Percentiles rank a stretch among this genome's conserved stretches.
Conservation (phyloP, 1,140 invertebrate genomes). For the Aricia agestis region DNA sequence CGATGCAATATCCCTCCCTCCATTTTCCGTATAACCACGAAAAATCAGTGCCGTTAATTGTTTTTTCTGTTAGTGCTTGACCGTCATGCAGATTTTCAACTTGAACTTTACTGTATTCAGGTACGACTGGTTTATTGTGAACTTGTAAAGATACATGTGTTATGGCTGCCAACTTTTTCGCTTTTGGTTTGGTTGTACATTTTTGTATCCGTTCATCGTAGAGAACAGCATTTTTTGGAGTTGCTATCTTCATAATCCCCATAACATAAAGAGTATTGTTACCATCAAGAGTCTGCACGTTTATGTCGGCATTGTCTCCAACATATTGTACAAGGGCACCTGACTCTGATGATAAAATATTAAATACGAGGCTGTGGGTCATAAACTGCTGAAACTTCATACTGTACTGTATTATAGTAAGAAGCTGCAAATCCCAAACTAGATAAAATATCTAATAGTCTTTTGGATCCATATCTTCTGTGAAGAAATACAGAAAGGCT, state of each 20-base stretch:
- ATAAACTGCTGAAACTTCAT: constrained; percentile 54
- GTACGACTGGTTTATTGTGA: constrained; percentile 43
- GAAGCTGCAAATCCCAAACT: constrained; percentile 47
- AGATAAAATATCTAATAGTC: constrained; percentile 48
- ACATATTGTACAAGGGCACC: constrained; percentile 44
- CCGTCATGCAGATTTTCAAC: constrained; percentile 38
- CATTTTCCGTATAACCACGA: constrained; percentile 47
- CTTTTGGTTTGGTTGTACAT: constrained; percentile 43
- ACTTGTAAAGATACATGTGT: constrained; percentile 45
- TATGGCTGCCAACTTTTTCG: constrained; percentile 44
- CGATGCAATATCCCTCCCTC: constrained; percentile 32
- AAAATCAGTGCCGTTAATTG: constrained; percentile 36
- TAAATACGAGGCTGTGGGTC: constrained; percentile 37
- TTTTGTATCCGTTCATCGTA: constrained; percentile 42
- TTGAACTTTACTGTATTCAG: constrained; percentile 43
- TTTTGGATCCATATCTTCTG: constrained; percentile 44
- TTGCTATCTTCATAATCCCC: constrained; percentile 44
- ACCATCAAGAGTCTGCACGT: constrained; percentile 51
- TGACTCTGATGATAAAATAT: constrained; percentile 34
- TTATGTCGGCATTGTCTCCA: constrained; percentile 55
- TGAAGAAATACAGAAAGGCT: constrained; percentile 49
- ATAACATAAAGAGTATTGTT: constrained; percentile 49
- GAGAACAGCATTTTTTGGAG: constrained; percentile 43
- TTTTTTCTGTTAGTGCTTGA: constrained; percentile 37
- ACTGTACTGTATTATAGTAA: constrained; percentile 43